phyloP scores from a whole-genome alignment of 2,113 vertebrate species.

The Numenius arquata region DNA sequence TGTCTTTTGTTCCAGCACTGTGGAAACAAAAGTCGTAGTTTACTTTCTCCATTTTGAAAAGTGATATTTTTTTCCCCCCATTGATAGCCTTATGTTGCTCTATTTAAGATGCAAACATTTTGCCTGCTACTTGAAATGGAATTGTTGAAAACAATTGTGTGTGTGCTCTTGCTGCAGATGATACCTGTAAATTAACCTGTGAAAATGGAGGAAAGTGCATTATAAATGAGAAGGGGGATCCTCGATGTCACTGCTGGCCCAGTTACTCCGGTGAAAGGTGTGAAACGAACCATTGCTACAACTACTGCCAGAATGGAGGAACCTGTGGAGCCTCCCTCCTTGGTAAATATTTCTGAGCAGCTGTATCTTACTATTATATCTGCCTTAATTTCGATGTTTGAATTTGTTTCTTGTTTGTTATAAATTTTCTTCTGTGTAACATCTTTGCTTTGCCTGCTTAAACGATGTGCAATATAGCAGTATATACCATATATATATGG shows the following conservation, averaged over 20 bases:
- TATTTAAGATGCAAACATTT: not conserved
- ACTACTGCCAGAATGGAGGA: constrained; percentile 96
- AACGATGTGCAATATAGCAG: not conserved
- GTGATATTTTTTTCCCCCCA: fast-evolving
- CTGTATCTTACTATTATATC: not conserved
- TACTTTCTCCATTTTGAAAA: not conserved
- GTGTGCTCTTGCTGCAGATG: constrained; percentile 77
- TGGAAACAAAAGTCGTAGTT: not conserved
- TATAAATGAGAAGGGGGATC: constrained; percentile 92
- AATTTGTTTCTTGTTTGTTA: not conserved
- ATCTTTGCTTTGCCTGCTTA: not conserved
- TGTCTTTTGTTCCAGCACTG: not conserved
- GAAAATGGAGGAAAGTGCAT: constrained; percentile 96
- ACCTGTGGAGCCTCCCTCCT: constrained; percentile 89
- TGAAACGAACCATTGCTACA: constrained; percentile 92
- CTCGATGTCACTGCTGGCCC: constrained; percentile 95
- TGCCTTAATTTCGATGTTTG: not conserved
- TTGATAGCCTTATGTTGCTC: not conserved
- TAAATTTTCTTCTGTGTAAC: not conserved
- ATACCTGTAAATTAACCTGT: constrained; percentile 88
- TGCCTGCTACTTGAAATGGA: fast-evolving
- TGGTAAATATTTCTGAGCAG: constrained; percentile 75
- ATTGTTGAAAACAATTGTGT: not conserved
- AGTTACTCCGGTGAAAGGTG: constrained; percentile 95
- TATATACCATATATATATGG: not conserved